Evolutionary conservation across 1,140 invertebrate species (phyloP).

Genomic region (Drosophila setifemur): DNA sequence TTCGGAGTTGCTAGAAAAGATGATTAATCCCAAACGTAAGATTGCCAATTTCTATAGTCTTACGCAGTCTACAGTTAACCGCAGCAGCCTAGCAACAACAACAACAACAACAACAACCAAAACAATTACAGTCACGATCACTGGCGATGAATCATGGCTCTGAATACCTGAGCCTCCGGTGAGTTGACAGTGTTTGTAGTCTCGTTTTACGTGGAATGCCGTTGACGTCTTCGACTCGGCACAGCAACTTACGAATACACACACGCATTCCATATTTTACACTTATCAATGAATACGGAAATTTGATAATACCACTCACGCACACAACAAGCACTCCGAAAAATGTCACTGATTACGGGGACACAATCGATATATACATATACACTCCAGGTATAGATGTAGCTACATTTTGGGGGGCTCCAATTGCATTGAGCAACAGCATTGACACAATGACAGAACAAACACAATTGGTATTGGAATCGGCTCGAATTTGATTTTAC

Average conservation of each 20-base stretch:
- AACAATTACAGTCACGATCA: slow-evolving; percentile 30
- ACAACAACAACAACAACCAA: slow-evolving; percentile 16
- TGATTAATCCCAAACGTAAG: slow-evolving; percentile 48
- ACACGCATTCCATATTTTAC: slow-evolving; percentile 4
- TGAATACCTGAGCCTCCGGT: slow-evolving; percentile 41
- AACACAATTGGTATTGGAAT: slow-evolving; percentile 11
- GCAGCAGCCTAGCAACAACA: slow-evolving; percentile 9
- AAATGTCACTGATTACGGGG: slow-evolving; percentile 38
- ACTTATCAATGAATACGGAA: slow-evolving; percentile 68
- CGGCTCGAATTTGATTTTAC: slow-evolving; percentile 26
- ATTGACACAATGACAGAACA: slow-evolving; percentile 9
- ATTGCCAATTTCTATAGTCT: slow-evolving; percentile 17
- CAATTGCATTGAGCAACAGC: slow-evolving; percentile 37
- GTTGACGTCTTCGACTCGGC: slow-evolving; percentile 22
- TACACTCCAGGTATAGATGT: slow-evolving; percentile 2
- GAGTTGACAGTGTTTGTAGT: slow-evolving; percentile 43
- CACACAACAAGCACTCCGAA: slow-evolving; percentile 1
- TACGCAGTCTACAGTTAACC: slow-evolving; percentile 68
- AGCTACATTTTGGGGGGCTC: slow-evolving; percentile 14
- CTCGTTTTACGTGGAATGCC: slow-evolving; percentile 56
- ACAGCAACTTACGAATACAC: slow-evolving; percentile 1
- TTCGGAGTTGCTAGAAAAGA: slow-evolving; percentile 23
- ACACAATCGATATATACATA: not conserved
- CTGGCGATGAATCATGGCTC: slow-evolving; percentile 69
- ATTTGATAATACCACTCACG: slow-evolving; percentile 50